Base-by-base conservation (phyloP, 2,113 vertebrate species). In the Climacteris rufus region DNA sequence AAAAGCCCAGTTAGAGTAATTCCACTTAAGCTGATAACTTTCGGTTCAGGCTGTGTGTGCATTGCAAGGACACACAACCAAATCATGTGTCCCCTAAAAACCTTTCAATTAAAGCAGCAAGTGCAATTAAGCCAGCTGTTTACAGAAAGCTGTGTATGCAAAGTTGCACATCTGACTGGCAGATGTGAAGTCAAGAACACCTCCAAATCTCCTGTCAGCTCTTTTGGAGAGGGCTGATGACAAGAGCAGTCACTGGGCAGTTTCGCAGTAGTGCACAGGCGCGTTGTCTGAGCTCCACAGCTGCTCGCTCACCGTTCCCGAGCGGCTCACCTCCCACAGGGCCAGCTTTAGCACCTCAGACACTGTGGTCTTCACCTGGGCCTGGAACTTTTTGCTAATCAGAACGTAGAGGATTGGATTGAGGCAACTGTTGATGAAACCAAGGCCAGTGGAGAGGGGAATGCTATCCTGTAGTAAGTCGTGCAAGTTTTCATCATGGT, bases 361-460 rank as follows among this genome's bases (percentile, higher is more conserved):
- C 78, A 98, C 98, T 1, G 99, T 98, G 17, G 86, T 97, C 93
- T 96, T 98, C 25, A 99, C 97, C 74, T 98, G 98, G 10, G 44
- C 94, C 47, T 98, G 98, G 87, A 99, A 98, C 81, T 98, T 99
- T 87, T 98, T 99, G 87, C 98, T 98, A 23, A 99, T 97, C 37
- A 99, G 98, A 79, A 99, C 98, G 0, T 99, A 99, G 64, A 99
- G 98, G 68, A 99, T 97, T 9, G 99, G 99, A 94, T 99, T 99
- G 85, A 99, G 96, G 87, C 99, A 99, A 80, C 99, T 99, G 94
- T 99, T 99, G 94, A 99, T 98, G 97, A 99, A 99, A 15, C 98
- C 99, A 76, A 99, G 96, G 42, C 98, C 99, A 12, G 98, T 99
- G 75, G 98, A 98, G 27, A 99, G 98, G 21, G 99, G 99, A 84